phyloP scores from a whole-genome alignment of 2,113 vertebrate genomes.

The Sphyrna mokarran region DNA sequence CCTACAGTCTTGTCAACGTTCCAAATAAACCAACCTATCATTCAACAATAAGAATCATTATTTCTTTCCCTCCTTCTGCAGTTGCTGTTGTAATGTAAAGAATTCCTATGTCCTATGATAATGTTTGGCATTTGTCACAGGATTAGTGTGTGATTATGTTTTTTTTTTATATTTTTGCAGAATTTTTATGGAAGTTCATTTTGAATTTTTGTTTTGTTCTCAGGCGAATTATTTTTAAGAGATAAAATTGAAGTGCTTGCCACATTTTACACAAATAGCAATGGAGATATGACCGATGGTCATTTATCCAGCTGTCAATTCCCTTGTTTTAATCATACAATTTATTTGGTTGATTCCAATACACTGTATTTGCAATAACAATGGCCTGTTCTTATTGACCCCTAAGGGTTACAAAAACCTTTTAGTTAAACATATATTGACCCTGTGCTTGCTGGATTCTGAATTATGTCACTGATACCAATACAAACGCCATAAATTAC shows the following conservation, averaged over 20 bases:
- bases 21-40: neutral
- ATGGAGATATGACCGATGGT: neutral
- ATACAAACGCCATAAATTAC: conserved; percentile 54
- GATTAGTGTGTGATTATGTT: neutral
- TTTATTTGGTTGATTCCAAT: conserved; percentile 9
- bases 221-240: neutral
- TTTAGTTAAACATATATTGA: conserved; percentile 68
- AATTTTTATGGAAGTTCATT: neutral
- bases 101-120: neutral
- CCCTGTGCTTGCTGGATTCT: conserved; percentile 50
- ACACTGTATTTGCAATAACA: conserved; percentile 38
- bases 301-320: neutral
- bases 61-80: neutral
- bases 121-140: neutral
- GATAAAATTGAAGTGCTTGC: neutral
- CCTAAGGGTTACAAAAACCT: conserved; percentile 52
- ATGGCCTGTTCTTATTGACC: conserved; percentile 53
- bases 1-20: neutral
- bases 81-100: neutral
- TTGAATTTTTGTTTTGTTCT: neutral
- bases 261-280: neutral
- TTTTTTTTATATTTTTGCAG: neutral
- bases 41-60: neutral
- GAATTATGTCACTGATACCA: conserved; percentile 55
- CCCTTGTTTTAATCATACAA: neutral